A percentile compares a stretch with the other conserved stretches of the same genome.
Conservation (phyloP, 1,140 invertebrate genomes). For the Globodera ellingtonae region DNA sequence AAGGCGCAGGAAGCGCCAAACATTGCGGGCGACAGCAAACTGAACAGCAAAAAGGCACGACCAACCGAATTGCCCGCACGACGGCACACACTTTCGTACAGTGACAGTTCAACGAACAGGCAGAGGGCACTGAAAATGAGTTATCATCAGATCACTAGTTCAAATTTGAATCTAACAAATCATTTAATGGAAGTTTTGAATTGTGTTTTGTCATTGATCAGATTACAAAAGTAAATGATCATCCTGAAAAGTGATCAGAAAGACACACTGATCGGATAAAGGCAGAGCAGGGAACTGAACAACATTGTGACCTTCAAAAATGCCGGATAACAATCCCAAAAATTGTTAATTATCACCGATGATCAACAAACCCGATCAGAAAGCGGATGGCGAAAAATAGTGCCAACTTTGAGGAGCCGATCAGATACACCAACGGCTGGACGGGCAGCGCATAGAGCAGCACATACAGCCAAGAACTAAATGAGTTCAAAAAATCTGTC, state of each 20-base stretch:
- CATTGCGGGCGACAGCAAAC: conserved; percentile 85
- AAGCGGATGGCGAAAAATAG: conserved; percentile 87
- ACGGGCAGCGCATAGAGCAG: conserved; percentile 77
- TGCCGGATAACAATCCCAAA: too few species aligned
- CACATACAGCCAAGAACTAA: conserved; percentile 69
- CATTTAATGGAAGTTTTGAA: too few species aligned
- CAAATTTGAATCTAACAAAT: not conserved
- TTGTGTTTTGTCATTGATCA: too few species aligned
- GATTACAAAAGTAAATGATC: too few species aligned
- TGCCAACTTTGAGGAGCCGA: conserved; percentile 72
- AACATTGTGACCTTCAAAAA: too few species aligned
- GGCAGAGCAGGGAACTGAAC: too few species aligned
- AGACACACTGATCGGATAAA: too few species aligned
- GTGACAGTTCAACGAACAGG: conserved; percentile 83
- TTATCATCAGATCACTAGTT: not conserved
- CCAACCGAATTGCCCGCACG: conserved; percentile 81
- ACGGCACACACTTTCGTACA: conserved; percentile 86
- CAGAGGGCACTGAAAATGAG: conserved; percentile 73
- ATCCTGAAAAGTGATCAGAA: too few species aligned
- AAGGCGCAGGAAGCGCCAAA: conserved; percentile 81
- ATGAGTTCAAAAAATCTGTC: conserved; percentile 8
- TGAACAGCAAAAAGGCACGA: conserved; percentile 72
- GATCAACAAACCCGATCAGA: conserved; percentile 75
- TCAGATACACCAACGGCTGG: conserved; percentile 66
- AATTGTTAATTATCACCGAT: not conserved